Conservation (phyloP, 2,888 invertebrate species). For the Bugula neritina region DNA sequence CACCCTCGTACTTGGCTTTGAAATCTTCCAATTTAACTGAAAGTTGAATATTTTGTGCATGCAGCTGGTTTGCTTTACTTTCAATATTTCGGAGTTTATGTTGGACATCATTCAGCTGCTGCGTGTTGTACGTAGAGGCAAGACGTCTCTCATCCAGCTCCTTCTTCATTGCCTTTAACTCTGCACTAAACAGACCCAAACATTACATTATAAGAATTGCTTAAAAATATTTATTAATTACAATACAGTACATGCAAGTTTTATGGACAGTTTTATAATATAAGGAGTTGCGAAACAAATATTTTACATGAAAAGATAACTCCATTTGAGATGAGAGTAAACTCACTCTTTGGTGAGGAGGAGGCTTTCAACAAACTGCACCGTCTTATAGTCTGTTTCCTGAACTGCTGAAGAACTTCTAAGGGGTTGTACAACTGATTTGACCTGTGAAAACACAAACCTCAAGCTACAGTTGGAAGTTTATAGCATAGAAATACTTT, state of each 20-base stretch:
- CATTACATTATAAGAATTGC: not conserved
- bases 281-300: too few species aligned
- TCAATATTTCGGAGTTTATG: conserved; percentile 31
- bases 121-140: not conserved
- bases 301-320: too few species aligned
- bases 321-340: too few species aligned
- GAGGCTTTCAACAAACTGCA: conserved; percentile 7
- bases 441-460: too few species aligned
- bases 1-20: conserved; percentile 36
- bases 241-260: too few species aligned
- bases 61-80: conserved; percentile 33
- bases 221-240: too few species aligned
- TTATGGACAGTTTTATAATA: too few species aligned
- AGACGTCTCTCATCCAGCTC: conserved; percentile 17
- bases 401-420: too few species aligned
- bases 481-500: too few species aligned
- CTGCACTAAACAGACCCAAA: not conserved
- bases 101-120: conserved; percentile 32
- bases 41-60: conserved; percentile 35
- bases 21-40: conserved; percentile 36
- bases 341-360: conserved; percentile 3
- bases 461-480: too few species aligned
- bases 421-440: too few species aligned
- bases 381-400: not conserved
- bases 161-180: not conserved